These are phyloP conservation scores for Caracal caracal DNA, from an alignment of 2,113 vertebrate genomes.

Conservation along the genomic window DNA sequence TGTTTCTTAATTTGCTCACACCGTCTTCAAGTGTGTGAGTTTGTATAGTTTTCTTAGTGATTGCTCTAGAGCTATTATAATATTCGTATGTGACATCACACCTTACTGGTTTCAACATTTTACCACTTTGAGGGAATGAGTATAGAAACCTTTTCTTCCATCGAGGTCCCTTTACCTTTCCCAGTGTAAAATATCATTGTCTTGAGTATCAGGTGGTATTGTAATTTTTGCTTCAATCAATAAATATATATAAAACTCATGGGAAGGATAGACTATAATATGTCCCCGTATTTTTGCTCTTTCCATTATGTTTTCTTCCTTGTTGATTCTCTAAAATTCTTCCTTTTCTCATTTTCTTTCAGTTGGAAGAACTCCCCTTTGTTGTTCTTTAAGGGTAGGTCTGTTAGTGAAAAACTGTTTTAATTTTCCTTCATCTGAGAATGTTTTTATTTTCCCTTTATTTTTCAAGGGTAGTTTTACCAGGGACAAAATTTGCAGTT, in stretches of 20 bases:
- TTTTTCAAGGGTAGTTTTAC: not conserved
- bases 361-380: not conserved
- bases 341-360: not conserved
- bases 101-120: not conserved
- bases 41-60: not conserved
- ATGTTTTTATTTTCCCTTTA: not conserved
- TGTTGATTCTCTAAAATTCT: not conserved
- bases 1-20: not conserved
- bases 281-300: not conserved
- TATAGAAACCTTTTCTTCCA: not conserved
- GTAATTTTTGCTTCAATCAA: slow-evolving; percentile 8
- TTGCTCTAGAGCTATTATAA: not conserved
- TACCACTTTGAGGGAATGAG: not conserved
- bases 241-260: not conserved
- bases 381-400: not conserved
- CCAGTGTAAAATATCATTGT: not conserved
- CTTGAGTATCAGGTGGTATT: not conserved
- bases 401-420: not conserved
- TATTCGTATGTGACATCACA: not conserved
- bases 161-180: not conserved
- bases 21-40: not conserved
- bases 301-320: not conserved
- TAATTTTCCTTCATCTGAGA: not conserved
- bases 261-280: not conserved
- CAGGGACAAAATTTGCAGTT: not conserved